Conservation (phyloP, 2,888 invertebrate species). For the Caenorhabditis sp. region DNA sequence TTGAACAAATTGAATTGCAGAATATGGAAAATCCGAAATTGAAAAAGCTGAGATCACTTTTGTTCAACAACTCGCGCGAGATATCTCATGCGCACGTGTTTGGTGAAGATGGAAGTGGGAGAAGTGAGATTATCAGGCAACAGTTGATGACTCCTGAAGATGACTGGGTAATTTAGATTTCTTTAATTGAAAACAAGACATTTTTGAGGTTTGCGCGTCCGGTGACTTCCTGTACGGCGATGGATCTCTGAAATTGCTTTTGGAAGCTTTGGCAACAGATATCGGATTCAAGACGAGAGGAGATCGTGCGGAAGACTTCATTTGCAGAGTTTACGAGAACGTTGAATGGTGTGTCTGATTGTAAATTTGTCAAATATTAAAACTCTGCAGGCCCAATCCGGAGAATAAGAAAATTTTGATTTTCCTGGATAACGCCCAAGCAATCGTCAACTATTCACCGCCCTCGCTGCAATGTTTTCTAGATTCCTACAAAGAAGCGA, state of each 20-base stretch:
- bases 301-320: slow-evolving; percentile 44
- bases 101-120: slow-evolving; percentile 54
- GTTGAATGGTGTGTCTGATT: slow-evolving; percentile 32
- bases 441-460: slow-evolving; percentile 45
- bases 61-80: slow-evolving; percentile 49
- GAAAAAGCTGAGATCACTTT: slow-evolving; percentile 10
- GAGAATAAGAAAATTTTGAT: slow-evolving; percentile 41
- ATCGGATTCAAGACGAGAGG: slow-evolving; percentile 49
- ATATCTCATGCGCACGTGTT: slow-evolving; percentile 55
- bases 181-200: too few species aligned
- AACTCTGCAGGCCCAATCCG: slow-evolving; percentile 31
- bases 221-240: slow-evolving; percentile 61
- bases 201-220: slow-evolving; percentile 15
- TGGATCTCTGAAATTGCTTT: slow-evolving; percentile 44
- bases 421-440: slow-evolving; percentile 58
- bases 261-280: slow-evolving; percentile 40
- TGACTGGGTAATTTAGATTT: slow-evolving; percentile 55
- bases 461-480: slow-evolving; percentile 52
- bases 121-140: slow-evolving; percentile 50
- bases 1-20: too few species aligned
- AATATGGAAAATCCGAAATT: slow-evolving; percentile 19
- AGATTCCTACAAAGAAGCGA: slow-evolving; percentile 42
- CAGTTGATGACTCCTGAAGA: slow-evolving; percentile 18
- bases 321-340: slow-evolving; percentile 28
- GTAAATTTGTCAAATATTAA: not conserved